Evolutionary conservation across 2,113 vertebrate species (phyloP).

Genomic region (Melanerpes aurifrons): DNA sequence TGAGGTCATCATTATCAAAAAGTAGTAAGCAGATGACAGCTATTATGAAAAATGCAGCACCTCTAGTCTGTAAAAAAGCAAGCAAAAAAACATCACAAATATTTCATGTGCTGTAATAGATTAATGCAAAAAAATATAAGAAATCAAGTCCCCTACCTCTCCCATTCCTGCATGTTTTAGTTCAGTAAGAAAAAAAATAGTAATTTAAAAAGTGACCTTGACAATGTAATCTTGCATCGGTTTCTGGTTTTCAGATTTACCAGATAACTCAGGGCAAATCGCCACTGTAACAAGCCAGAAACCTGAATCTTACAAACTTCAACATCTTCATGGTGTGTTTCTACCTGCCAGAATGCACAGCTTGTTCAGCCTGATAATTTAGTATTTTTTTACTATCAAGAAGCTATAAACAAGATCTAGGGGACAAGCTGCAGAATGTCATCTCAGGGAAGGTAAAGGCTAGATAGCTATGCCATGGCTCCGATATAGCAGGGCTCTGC

Average conservation of each 20-base stretch:
- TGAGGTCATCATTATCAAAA: constrained; percentile 98
- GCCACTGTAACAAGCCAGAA: background rate
- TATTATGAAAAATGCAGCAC: constrained; percentile 95
- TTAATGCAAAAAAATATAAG: background rate
- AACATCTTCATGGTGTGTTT: background rate
- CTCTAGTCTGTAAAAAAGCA: constrained; percentile 85
- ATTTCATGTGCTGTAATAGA: background rate
- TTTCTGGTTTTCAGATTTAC: background rate
- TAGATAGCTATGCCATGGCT: background rate
- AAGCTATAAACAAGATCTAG: background rate
- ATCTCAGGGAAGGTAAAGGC: rapidly evolving
- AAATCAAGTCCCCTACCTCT: background rate
- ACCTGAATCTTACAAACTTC: background rate
- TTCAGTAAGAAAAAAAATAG: background rate
- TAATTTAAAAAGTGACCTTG: background rate
- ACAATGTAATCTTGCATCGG: background rate
- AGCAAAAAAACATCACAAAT: rapidly evolving
- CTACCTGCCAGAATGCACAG: background rate
- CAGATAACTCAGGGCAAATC: background rate
- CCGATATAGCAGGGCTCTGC: background rate
- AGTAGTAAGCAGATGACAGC: constrained; percentile 95
- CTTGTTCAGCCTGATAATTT: background rate
- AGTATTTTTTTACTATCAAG: background rate
- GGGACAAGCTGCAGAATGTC: background rate
- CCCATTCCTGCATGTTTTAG: background rate